A percentile compares a stretch with the other conserved stretches of the same genome.
phyloP scores from a whole-genome alignment of 2,797 vertebrate species.

The Manis pentadactyla region DNA sequence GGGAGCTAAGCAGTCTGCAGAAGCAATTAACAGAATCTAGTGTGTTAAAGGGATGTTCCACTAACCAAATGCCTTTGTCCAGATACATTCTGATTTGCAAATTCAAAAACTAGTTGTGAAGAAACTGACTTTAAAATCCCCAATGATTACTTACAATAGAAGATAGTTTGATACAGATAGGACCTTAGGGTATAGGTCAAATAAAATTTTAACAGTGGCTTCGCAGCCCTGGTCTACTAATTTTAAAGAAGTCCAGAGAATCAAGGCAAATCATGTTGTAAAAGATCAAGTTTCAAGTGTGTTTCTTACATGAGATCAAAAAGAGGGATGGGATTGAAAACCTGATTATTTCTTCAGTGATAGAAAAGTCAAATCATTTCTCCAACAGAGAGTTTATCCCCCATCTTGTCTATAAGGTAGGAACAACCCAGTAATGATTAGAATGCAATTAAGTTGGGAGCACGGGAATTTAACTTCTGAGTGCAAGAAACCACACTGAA shows the following conservation, averaged over 20 bases:
- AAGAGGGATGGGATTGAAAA: background rate
- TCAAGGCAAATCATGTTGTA: background rate
- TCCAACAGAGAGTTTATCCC: background rate
- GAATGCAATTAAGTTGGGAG: background rate
- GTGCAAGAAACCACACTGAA: background rate
- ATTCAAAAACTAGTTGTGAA: background rate
- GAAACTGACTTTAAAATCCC: background rate
- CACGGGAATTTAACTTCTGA: background rate
- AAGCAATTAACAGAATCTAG: background rate
- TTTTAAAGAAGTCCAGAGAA: background rate
- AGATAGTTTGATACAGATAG: background rate
- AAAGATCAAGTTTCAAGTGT: background rate
- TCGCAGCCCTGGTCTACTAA: background rate
- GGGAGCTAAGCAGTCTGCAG: background rate
- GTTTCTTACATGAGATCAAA: slow-evolving; percentile 13
- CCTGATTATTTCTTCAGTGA: background rate
- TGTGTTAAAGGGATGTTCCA: background rate
- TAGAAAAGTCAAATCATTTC: background rate
- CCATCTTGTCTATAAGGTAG: background rate
- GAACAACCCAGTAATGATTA: slow-evolving; percentile 28
- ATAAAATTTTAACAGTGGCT: background rate
- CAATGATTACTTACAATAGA: background rate
- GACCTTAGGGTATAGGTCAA: background rate
- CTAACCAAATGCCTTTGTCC: background rate
- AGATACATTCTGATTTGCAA: background rate